phyloP scores from a whole-genome alignment of 2,797 vertebrate species.

The Enteromius radiatus region DNA sequence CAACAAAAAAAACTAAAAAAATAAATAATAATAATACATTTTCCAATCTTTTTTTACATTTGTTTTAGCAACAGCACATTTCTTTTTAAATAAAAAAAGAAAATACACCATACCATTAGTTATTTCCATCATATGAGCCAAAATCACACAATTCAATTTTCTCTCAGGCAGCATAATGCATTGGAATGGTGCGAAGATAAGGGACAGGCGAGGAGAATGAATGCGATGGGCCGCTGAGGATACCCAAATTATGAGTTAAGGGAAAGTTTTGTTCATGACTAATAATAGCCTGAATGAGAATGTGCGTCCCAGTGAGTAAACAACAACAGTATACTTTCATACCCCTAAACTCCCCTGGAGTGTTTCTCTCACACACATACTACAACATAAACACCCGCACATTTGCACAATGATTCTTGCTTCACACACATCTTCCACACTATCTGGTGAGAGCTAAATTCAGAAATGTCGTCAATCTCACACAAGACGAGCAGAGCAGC shows the following conservation, averaged over 20 bases:
- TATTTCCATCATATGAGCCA: neutral
- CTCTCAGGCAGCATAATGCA: neutral
- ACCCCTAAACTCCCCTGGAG: neutral
- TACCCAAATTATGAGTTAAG: neutral
- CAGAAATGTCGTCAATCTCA: slow-evolving; percentile 25
- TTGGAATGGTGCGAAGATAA: neutral
- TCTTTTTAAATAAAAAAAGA: neutral
- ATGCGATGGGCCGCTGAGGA: neutral
- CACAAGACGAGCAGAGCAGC: slow-evolving; percentile 8
- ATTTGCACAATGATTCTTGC: neutral
- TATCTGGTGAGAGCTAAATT: slow-evolving; percentile 36
- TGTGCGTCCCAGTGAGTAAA: neutral
- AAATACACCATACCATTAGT: neutral
- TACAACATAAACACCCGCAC: neutral
- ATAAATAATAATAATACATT: neutral
- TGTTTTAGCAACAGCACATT: neutral
- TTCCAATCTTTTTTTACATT: neutral
- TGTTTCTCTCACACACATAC: neutral
- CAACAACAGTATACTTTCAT: neutral
- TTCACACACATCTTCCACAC: slow-evolving; percentile 13
- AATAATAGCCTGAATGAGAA: neutral
- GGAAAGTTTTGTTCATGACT: neutral
- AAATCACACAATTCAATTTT: neutral
- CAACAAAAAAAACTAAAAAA: neutral
- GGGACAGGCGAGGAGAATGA: neutral